Evolutionary conservation across 1,140 invertebrate species (phyloP), one percentile per base, ranked within the genome.

Genomic region (Schlechtendalia chinensis): DNA sequence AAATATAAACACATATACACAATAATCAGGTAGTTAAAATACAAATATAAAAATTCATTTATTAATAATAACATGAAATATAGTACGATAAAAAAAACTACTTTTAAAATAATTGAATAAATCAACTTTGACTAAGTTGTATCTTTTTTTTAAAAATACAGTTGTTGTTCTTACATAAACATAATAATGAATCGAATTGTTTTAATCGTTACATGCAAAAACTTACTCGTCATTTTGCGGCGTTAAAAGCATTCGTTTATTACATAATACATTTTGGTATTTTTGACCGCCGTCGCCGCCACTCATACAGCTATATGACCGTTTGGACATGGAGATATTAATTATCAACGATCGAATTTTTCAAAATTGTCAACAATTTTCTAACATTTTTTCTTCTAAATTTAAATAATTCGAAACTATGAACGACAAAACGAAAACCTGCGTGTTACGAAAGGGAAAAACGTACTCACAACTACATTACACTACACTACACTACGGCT

Each of bases 181-280:
- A 39, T 39, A 39, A 39, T 39, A 4, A 8, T 8, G 8, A 39
- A 39, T 39, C 3, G 32, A 39, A 39, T 4, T 39, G 32, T 39
- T 39, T 50, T 8, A 50, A 50, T 24, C 10, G 8, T 3, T 12
- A 2, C 22, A 27, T 24, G 47, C 22, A 47, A 71, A 72, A 19
- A 79, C 75, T 79, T 63, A 79, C 75, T 79, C 75, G 5, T 79
- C 75, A 1, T 63, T 79, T 27, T 27, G 39, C 17, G 39, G 17
- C 17, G 14, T 19, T 29, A 79, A 61, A 61, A 50, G 24, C 75
- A 79, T 79, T 79, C 75, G 75, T 61, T 79, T 79, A 61, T 79
- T 63, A 59, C 10, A 45, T 39, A 39, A 39, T 50, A 2, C 6
- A 29, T 29, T 47, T 27, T 79, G 56, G 17, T 79, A 47, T 47